Conservation (phyloP, 2,113 vertebrate species). For the Gambusia affinis region DNA sequence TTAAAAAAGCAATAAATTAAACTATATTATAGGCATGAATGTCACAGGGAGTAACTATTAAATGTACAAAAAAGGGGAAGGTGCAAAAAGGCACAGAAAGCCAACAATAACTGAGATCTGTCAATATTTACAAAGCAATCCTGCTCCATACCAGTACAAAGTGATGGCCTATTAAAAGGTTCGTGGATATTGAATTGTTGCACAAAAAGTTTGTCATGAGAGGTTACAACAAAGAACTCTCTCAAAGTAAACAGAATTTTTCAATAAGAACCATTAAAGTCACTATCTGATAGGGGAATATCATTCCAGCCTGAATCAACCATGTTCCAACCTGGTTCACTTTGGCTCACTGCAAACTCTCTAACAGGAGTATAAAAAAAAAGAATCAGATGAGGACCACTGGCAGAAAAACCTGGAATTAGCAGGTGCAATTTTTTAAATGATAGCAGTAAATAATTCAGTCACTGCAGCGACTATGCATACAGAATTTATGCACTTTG, state of each 20-base stretch:
- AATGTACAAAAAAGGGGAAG: neutral
- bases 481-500: neutral
- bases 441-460: neutral
- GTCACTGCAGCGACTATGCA: neutral
- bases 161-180: neutral
- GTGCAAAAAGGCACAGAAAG: neutral
- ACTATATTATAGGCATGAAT: neutral
- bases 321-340: neutral
- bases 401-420: neutral
- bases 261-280: neutral
- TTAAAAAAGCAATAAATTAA: neutral
- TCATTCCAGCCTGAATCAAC: neutral
- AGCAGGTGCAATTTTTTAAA: neutral
- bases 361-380: neutral
- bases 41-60: neutral
- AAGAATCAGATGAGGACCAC: no score
- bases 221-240: neutral
- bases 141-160: neutral
- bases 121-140: neutral
- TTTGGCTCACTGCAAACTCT: neutral
- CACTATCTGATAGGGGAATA: neutral
- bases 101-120: neutral
- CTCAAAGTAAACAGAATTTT: neutral
- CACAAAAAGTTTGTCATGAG: neutral
- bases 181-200: neutral